These are phyloP conservation scores for Clarias macrocephalus DNA, from an alignment of 2,113 vertebrate species.

Conservation along the genomic window DNA sequence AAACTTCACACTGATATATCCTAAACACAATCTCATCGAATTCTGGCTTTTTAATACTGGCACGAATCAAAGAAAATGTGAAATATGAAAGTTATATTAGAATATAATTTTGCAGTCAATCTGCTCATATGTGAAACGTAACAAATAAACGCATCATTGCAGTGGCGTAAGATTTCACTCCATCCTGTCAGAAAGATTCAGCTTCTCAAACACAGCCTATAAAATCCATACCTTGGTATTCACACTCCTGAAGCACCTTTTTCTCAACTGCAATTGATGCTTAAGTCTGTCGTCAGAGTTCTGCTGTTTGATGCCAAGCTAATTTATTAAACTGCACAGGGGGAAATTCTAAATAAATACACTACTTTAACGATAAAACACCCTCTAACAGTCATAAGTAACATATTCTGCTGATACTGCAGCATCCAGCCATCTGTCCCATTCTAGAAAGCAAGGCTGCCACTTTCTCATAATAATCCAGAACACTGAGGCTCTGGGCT, in stretches of 20 bases:
- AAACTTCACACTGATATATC: no score
- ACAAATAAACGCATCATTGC: no score
- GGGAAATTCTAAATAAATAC: constrained; percentile 29
- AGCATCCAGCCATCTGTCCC: constrained; percentile 66
- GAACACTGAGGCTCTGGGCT: constrained; percentile 48
- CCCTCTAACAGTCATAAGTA: constrained; percentile 42
- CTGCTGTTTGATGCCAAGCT: constrained; percentile 16
- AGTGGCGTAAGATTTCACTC: not conserved
- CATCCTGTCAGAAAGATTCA: not conserved
- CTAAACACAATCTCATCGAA: no score
- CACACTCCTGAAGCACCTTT: not conserved
- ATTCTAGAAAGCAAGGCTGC: constrained; percentile 50
- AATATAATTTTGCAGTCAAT: no score
- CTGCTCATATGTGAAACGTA: no score
- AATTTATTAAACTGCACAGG: constrained; percentile 35
- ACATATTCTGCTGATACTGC: constrained; percentile 56
- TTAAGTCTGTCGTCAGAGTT: constrained; percentile 14
- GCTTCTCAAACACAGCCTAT: not conserved
- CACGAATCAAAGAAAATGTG: no score
- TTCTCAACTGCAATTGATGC: constrained; percentile 4
- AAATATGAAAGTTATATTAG: no score
- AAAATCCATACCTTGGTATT: constrained; percentile 5
- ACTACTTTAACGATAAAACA: constrained; percentile 26
- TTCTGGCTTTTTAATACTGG: no score
- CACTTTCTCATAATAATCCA: constrained; percentile 62